Evolutionary conservation across 1,140 invertebrate species (phyloP).

Genomic region (Psilanteris sp.): DNA sequence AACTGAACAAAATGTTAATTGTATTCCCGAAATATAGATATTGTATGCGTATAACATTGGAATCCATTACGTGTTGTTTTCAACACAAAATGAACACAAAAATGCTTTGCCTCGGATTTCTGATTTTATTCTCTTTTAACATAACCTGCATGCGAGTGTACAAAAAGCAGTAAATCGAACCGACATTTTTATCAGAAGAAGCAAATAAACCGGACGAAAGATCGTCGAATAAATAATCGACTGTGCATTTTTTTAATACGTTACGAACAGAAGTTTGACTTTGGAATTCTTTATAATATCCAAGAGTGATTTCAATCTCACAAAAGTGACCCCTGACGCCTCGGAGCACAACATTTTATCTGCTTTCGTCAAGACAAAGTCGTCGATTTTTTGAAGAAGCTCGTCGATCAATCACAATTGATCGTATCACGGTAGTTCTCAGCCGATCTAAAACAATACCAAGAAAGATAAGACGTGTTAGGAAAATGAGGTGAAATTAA

Average conservation of each 20-base stretch:
- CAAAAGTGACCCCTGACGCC: conserved; percentile 47
- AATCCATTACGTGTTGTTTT: no score
- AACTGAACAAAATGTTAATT: no score
- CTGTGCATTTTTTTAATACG: conserved; percentile 51
- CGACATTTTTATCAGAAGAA: conserved; percentile 35
- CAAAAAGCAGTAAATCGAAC: conserved; percentile 50
- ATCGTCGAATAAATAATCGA: conserved; percentile 59
- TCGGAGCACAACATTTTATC: conserved; percentile 50
- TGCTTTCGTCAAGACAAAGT: conserved; percentile 31
- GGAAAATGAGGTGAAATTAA: conserved; percentile 48
- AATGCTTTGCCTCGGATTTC: no score
- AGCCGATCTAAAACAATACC: conserved; percentile 42
- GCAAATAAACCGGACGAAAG: conserved; percentile 42
- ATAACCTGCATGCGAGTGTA: no score
- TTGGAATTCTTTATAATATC: conserved; percentile 53
- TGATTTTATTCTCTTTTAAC: no score
- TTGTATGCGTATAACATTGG: no score
- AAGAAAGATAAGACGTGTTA: conserved; percentile 42
- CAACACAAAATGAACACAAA: no score
- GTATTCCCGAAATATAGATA: no score
- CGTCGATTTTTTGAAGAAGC: conserved; percentile 32
- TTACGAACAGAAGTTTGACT: conserved; percentile 49
- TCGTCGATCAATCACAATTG: conserved; percentile 58
- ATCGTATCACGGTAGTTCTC: conserved; percentile 41
- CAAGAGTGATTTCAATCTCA: conserved; percentile 50